Percentiles rank a stretch among this genome's conserved stretches.
phyloP scores from a whole-genome alignment of 2,113 vertebrate genomes.

The Notothenia rossii region DNA sequence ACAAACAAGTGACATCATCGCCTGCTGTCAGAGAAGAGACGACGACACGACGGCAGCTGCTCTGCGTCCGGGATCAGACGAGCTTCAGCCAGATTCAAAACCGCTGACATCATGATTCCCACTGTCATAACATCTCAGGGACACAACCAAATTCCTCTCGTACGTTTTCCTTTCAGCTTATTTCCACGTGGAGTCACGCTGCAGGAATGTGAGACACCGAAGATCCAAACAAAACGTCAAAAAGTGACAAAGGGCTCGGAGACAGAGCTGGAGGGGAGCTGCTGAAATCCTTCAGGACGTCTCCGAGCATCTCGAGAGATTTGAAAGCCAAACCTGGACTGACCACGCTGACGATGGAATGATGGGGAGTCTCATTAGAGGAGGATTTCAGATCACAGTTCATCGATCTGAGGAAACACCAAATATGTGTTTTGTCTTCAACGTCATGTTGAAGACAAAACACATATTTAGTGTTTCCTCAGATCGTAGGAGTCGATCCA shows the following conservation, averaged over 20 bases:
- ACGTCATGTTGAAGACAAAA: not conserved
- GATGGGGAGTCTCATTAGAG: not conserved
- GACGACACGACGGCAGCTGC: conserved; percentile 19
- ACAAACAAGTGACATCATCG: conserved; percentile 36
- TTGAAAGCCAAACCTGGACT: not conserved
- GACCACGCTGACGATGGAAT: not conserved
- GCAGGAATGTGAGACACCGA: conserved; percentile 28
- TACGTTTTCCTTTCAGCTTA: conserved; percentile 33
- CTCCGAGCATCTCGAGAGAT: not conserved
- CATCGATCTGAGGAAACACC: not conserved
- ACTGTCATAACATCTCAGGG: conserved; percentile 68
- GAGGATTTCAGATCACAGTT: not conserved
- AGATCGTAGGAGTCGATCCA: not conserved
- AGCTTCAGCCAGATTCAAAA: not conserved
- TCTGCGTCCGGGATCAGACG: conserved; percentile 9
- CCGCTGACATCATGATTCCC: conserved; percentile 33
- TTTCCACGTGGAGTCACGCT: conserved; percentile 13
- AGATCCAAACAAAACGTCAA: conserved; percentile 9
- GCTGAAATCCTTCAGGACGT: not conserved
- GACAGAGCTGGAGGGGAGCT: not conserved
- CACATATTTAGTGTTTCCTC: not conserved
- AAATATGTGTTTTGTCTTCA: not conserved
- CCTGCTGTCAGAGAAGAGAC: conserved; percentile 14
- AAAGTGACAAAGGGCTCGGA: conserved; percentile 14
- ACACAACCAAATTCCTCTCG: conserved; percentile 43